phyloP scores from a whole-genome alignment of 2,797 vertebrate species.

The Typhlichthys eigenmanni region DNA sequence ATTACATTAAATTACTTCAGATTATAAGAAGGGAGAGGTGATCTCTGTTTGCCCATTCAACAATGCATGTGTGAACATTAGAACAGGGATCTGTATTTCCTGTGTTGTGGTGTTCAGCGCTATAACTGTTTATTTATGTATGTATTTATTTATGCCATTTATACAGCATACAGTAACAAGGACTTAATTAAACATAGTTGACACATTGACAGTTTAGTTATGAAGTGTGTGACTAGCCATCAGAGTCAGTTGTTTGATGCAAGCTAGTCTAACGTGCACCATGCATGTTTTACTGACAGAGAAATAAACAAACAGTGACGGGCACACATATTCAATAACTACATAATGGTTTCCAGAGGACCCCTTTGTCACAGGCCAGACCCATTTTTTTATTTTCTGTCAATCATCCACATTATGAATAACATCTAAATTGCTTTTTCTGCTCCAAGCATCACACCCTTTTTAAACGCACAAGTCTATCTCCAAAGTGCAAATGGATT shows the following conservation, averaged over 20 bases:
- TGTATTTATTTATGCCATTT: not conserved
- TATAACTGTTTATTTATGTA: not conserved
- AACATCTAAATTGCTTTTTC: constrained; percentile 67
- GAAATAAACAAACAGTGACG: constrained; percentile 23
- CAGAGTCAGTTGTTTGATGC: constrained; percentile 12
- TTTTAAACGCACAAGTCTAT: constrained; percentile 50
- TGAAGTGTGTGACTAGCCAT: constrained; percentile 11
- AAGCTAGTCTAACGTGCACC: constrained; percentile 5
- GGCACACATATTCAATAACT: constrained; percentile 34
- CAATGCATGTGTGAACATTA: too few species aligned
- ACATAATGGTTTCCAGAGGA: constrained; percentile 25
- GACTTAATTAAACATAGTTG: not conserved
- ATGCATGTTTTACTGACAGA: constrained; percentile 22
- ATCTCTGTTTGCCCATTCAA: too few species aligned
- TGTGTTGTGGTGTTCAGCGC: not conserved
- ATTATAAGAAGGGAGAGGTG: too few species aligned
- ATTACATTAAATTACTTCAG: not conserved
- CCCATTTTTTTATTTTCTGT: constrained; percentile 66
- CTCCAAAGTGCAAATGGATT: constrained; percentile 51
- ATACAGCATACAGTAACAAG: not conserved
- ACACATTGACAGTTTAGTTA: constrained; percentile 10
- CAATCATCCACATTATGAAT: constrained; percentile 63
- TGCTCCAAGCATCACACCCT: constrained; percentile 51
- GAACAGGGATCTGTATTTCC: too few species aligned
- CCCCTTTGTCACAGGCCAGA: constrained; percentile 45